Conservation (phyloP, 2,888 invertebrate genomes). For the Limulus polyphemus region DNA sequence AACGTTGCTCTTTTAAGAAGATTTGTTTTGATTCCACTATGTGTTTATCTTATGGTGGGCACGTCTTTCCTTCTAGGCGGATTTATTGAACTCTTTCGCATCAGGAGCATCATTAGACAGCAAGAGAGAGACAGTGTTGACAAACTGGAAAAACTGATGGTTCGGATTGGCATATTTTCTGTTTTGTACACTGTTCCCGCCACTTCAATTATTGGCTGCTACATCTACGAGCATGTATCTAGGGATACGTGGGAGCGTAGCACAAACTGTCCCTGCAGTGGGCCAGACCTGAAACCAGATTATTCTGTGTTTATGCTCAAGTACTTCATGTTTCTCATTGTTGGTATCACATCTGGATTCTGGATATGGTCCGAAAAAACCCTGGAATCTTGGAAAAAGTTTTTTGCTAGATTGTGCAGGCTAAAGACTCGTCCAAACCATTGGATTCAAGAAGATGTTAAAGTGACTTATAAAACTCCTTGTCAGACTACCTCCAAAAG, state of each 20-base stretch:
- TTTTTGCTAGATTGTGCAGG: too few relatives aligned
- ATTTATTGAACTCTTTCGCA: constrained; percentile 82
- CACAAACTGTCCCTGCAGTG: constrained; percentile 66
- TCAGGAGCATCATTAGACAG: constrained; percentile 78
- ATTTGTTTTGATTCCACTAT: constrained; percentile 76
- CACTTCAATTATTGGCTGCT: constrained; percentile 48
- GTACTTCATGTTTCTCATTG: constrained; percentile 88
- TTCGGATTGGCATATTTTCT: constrained; percentile 68
- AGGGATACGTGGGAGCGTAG: constrained; percentile 68
- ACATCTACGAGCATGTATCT: too few relatives aligned
- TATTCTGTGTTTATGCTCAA: too few relatives aligned
- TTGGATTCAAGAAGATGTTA: too few relatives aligned
- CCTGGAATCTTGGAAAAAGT: constrained; percentile 82
- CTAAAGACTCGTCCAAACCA: too few relatives aligned
- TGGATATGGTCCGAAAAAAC: too few relatives aligned
- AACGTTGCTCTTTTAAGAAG: constrained; percentile 68
- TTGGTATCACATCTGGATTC: constrained; percentile 90
- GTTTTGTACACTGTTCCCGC: constrained; percentile 64
- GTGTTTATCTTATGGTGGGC: constrained; percentile 77
- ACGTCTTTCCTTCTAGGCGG: constrained; percentile 81
- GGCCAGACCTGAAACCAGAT: constrained; percentile 45
- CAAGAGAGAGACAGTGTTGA: constrained; percentile 76
- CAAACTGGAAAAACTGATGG: constrained; percentile 88
- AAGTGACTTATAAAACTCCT: too few relatives aligned
- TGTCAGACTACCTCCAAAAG: too few relatives aligned